Evolutionary conservation across 2,888 invertebrate species (phyloP), one percentile per base, ranked within the genome.

Genomic region (Calameuta pallipes): DNA sequence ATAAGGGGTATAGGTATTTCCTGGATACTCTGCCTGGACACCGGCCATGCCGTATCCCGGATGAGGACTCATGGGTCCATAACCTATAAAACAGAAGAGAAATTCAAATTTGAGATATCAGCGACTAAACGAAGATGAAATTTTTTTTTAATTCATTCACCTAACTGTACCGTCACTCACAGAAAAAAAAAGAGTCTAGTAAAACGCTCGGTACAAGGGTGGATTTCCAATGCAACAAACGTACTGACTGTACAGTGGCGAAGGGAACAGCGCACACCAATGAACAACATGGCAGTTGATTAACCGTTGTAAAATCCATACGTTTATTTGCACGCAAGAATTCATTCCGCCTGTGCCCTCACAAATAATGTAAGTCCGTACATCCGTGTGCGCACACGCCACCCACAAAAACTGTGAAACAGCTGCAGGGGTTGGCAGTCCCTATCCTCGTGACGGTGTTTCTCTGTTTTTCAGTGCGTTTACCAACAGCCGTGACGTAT

Each of bases 1-100:
- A 93, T 96, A 93, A 89, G 96, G 92, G 90, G 96, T 92, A 93
- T 96, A 92, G 90, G 96, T 92, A 92, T 95, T 94, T 83, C 94
- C 95, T 69, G 96, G 95, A 92, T 97, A 97, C 92, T 97, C 97
- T 69, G 96, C 95, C 90, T 95, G 96, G 75, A 94, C 95, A 37
- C 94, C 95, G 78, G 92, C 93, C 93, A 96, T 95, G 0, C 96
- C 96, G 90, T 96, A 96, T 11, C 96, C 96, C 6, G 96, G 96
- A 92, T 97, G 97, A 15, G 97, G 97, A 91, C 97, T 97, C 91
- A 96, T 95, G 37, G 95, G 95, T 56, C 95, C 95, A 90, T 97
- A 97, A 82, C 96, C 97, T 96, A 90, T 1, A 9, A 31, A 71
- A 71, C 15, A 34, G 23, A 34, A 71, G 23, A 56, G 23, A 56